A percentile compares a stretch with the other conserved stretches of the same genome.
phyloP scores from a whole-genome alignment of 1,140 invertebrate species.

The Triops longicaudatus region DNA sequence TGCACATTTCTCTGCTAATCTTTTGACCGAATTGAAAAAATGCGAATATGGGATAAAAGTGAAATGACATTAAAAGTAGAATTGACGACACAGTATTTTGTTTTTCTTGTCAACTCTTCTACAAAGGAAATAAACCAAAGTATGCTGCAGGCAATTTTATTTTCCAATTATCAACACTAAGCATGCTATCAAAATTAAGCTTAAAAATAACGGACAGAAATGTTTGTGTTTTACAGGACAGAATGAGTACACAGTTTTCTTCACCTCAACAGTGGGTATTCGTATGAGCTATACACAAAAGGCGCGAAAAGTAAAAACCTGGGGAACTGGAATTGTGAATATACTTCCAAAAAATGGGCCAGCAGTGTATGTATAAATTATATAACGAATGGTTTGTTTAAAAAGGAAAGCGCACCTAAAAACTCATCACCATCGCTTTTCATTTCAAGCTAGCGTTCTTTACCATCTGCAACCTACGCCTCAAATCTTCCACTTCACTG shows the following conservation, averaged over 20 bases:
- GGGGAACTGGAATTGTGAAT: not conserved
- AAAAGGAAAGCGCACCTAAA: not conserved
- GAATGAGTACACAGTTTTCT: not conserved
- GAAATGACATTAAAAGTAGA: no score
- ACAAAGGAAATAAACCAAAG: not conserved
- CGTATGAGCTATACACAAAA: not conserved
- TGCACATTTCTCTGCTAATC: no score
- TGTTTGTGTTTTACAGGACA: not conserved
- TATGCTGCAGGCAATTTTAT: not conserved
- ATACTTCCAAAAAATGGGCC: not conserved
- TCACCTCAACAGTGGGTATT: not conserved
- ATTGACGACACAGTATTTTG: no score
- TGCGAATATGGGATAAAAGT: no score
- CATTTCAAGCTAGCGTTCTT: conserved; percentile 17
- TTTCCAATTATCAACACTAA: not conserved
- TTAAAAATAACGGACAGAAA: not conserved
- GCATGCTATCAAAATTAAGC: not conserved
- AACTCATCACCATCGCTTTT: not conserved
- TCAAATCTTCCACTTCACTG: conserved; percentile 12
- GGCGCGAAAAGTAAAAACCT: not conserved
- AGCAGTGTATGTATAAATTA: not conserved
- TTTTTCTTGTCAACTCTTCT: no score
- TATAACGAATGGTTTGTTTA: not conserved
- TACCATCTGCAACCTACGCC: conserved; percentile 12
- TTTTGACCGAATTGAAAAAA: no score